Evolutionary conservation across 1,140 invertebrate genomes (phyloP).

Genomic region (Ylistrum balloti): DNA sequence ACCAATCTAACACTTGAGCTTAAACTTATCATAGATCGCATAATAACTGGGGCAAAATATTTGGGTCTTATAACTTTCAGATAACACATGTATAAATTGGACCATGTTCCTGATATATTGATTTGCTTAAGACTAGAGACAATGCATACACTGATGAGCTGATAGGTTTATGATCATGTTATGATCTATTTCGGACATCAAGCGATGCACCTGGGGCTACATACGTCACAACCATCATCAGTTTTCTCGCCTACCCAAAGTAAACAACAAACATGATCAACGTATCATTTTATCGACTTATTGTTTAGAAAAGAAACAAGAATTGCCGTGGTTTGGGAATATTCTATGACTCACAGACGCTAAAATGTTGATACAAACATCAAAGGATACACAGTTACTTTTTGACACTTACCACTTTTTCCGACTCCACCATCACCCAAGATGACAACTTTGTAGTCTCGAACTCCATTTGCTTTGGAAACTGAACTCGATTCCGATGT

Average conservation of each 20-base stretch:
- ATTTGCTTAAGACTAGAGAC: neutral
- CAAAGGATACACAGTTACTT: neutral
- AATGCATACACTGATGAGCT: neutral
- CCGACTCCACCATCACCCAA: constrained; percentile 99
- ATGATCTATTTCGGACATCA: neutral
- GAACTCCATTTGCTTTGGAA: constrained; percentile 42
- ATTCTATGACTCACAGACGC: neutral
- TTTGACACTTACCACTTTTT: constrained; percentile 88
- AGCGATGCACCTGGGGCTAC: neutral
- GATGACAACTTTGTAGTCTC: constrained; percentile 97
- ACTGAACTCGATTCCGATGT: constrained; percentile 37
- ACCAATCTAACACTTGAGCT: neutral
- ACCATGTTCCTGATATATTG: neutral
- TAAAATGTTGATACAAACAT: neutral
- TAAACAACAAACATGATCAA: neutral
- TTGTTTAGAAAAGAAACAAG: neutral
- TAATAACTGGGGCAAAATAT: constrained; percentile 7
- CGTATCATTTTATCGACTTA: neutral
- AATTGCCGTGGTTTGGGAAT: neutral
- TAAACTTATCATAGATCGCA: neutral
- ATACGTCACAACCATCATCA: neutral
- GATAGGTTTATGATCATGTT: neutral
- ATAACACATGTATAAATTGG: constrained; percentile 18
- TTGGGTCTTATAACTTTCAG: neutral
- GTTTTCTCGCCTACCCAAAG: neutral